Conservation (phyloP, 1,140 invertebrate genomes). For the Neuroterus valhalla region DNA sequence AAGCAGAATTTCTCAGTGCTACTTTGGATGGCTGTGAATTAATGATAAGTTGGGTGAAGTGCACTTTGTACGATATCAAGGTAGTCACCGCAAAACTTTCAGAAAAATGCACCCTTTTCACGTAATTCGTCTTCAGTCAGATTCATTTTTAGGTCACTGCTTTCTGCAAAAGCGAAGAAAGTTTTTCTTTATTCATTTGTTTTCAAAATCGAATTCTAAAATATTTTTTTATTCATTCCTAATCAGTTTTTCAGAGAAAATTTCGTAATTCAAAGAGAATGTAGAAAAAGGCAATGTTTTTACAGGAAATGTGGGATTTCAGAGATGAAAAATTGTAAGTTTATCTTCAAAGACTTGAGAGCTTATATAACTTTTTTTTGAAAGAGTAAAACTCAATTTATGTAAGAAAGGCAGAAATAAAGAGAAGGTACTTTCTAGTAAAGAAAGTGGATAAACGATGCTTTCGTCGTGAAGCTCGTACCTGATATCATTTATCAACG, state of each 20-base stretch:
- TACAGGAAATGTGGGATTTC: no score
- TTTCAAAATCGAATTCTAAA: no score
- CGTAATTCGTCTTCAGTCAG: background rate
- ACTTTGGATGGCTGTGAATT: conserved; percentile 21
- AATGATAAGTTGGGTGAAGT: conserved; percentile 19
- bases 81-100: background rate
- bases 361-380: background rate
- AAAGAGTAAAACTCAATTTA: background rate
- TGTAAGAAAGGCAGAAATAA: background rate
- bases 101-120: background rate
- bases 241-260: no score
- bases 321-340: no score
- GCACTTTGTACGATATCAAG: conserved; percentile 8
- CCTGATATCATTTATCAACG: conserved; percentile 17
- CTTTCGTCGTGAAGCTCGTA: background rate
- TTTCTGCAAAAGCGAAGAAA: background rate
- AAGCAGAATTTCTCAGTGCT: conserved; percentile 20
- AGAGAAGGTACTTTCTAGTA: background rate
- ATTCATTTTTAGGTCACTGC: background rate
- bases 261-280: no score
- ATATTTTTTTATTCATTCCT: no score
- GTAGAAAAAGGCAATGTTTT: no score
- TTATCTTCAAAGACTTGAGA: background rate
- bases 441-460: conserved; percentile 19
- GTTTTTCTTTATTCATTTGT: background rate